Evolutionary conservation across 2,797 vertebrate species (phyloP), one percentile per base, ranked within the genome.

Genomic region (Petrocephalus sullivani): DNA sequence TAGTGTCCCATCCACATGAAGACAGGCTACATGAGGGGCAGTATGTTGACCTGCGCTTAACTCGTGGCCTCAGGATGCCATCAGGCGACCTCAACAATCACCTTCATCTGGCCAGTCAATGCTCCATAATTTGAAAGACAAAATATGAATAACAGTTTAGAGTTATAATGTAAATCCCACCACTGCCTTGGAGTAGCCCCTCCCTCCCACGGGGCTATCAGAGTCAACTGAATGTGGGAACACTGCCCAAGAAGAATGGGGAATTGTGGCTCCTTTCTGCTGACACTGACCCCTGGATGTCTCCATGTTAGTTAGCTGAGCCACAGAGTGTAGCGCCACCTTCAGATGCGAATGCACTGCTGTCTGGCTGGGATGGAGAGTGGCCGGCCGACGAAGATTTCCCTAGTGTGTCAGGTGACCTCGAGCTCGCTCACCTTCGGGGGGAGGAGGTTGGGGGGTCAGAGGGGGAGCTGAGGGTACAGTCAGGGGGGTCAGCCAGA

Each of bases 401-500:
- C 37, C 37, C 37, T 41, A 3, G 37, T 3, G 37, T 41, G 37
- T 41, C 37, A 41, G 37, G 2, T 41, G 37, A 41, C 37, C 37
- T 41, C 3, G 37, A 41, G 37, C 37, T 3, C 37, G 37, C 37
- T 41, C 37, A 41, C 37, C 2, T 41, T 41, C 3, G 49, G 49
- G 49, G 49, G 49, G 49, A 21, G 8, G 21, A 21, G 57, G 19
- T 1, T 5, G 56, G 16, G 57, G 57, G 54, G 10, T 2, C 10
- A 56, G 54, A 14, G 10, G 1, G 54, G 57, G 57, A 5, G 57
- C 60, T 95, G 0, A 97, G 96, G 91, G 96, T 96, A 51, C 96
- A 96, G 88, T 95, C 95, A 67, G 97, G 96, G 49, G 97, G 95
- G 10, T 96, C 96, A 0, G 96, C 93, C 93, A 99, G 95, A 93